Conservation (phyloP, 2,113 vertebrate genomes). For the Podocnemis expansa region DNA sequence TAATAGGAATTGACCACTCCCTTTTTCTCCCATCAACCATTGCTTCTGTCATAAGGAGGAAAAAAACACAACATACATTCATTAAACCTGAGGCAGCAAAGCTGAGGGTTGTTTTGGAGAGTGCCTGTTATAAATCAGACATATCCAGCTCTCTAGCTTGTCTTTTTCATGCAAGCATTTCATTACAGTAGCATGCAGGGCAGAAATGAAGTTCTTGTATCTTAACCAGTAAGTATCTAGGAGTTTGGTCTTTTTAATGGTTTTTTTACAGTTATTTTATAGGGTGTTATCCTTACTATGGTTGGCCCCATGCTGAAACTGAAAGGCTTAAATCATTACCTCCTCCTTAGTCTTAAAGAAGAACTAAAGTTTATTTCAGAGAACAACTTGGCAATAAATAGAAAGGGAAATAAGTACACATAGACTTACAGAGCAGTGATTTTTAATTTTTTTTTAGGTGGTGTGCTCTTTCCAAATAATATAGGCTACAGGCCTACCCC, state of each 20-base stretch:
- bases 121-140: background rate
- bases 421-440: background rate
- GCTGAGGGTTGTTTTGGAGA: background rate
- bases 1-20: background rate
- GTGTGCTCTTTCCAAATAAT: too few relatives aligned
- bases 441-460: too few relatives aligned
- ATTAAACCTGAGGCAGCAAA: background rate
- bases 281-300: background rate
- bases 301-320: background rate
- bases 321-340: background rate
- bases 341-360: background rate
- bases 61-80: background rate
- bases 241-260: background rate
- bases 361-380: background rate
- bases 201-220: background rate
- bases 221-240: background rate
- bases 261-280: background rate
- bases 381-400: background rate
- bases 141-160: background rate
- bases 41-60: background rate
- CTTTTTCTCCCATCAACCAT: background rate
- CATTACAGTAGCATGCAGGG: rapidly evolving
- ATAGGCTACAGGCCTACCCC: too few relatives aligned
- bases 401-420: background rate
- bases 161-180: background rate